A percentile compares a stretch with the other conserved stretches of the same genome.
phyloP scores from a whole-genome alignment of 2,888 invertebrate genomes.

The Sialis lutaria region DNA sequence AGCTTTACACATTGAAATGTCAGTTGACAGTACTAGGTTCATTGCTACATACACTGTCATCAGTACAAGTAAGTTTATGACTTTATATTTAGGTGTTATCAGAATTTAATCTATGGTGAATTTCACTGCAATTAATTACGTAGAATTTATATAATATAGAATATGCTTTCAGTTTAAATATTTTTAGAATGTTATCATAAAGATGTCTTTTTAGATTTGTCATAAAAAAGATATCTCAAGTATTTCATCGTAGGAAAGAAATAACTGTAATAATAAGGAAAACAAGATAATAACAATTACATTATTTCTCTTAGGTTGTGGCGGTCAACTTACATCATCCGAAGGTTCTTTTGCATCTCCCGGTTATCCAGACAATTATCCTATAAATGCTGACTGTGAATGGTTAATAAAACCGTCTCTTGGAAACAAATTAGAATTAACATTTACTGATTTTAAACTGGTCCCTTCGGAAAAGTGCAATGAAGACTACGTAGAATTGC shows the following conservation, averaged over 20 bases:
- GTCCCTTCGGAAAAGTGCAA: constrained; percentile 64
- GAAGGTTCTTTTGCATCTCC: constrained; percentile 52
- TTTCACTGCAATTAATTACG: constrained; percentile 7
- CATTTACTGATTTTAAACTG: constrained; percentile 50
- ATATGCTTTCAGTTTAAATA: too few relatives aligned
- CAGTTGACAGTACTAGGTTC: constrained; percentile 21
- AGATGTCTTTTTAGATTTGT: too few relatives aligned
- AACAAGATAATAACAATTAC: constrained; percentile 21
- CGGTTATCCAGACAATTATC: constrained; percentile 53
- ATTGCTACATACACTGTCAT: constrained; percentile 36
- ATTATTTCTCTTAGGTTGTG: constrained; percentile 53
- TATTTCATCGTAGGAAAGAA: too few relatives aligned
- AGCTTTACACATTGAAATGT: constrained; percentile 29
- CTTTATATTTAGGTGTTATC: neutral
- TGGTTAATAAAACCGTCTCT: constrained; percentile 51
- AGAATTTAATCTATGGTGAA: neutral
- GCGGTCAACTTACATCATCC: constrained; percentile 39
- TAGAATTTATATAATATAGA: too few relatives aligned
- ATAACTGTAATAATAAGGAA: constrained; percentile 35
- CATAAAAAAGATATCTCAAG: too few relatives aligned
- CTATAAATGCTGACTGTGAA: constrained; percentile 48
- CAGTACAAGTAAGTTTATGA: constrained; percentile 28
- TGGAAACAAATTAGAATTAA: constrained; percentile 51
- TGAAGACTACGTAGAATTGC: constrained; percentile 71
- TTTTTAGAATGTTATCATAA: too few relatives aligned